phyloP scores from a whole-genome alignment of 2,113 vertebrate genomes.

The Sardina pilchardus region DNA sequence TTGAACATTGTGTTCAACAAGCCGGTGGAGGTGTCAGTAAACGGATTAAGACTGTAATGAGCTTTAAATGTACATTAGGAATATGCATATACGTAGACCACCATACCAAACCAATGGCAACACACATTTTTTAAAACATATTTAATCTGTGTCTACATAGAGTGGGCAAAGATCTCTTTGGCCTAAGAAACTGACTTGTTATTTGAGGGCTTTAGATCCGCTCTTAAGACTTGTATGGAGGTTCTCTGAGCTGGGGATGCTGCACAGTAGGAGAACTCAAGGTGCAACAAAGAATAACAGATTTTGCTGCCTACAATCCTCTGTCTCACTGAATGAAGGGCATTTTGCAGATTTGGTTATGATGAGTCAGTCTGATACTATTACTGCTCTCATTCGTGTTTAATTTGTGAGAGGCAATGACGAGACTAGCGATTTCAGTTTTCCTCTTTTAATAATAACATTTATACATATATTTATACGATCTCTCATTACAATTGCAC shows the following conservation, averaged over 20 bases:
- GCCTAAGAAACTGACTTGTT: not conserved
- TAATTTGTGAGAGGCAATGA: not conserved
- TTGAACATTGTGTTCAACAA: not conserved
- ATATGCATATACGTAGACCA: not conserved
- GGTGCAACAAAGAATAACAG: too few relatives aligned
- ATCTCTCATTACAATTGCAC: constrained; percentile 63
- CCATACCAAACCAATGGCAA: not conserved
- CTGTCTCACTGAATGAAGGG: too few relatives aligned
- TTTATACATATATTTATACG: constrained; percentile 37
- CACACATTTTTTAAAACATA: too few relatives aligned
- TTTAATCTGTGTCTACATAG: too few relatives aligned
- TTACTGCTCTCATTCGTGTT: not conserved
- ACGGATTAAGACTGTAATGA: not conserved
- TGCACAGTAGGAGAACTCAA: too few relatives aligned
- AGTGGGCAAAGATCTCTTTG: not conserved
- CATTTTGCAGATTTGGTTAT: too few relatives aligned
- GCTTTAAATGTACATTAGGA: not conserved
- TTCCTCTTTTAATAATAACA: constrained; percentile 14
- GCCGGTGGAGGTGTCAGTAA: not conserved
- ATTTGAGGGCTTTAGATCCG: too few relatives aligned
- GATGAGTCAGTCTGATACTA: too few relatives aligned
- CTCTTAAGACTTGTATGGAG: too few relatives aligned
- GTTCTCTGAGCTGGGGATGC: too few relatives aligned
- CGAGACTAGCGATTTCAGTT: not conserved
- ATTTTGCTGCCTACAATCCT: too few relatives aligned